Base-by-base conservation (phyloP, 1,140 invertebrate genomes). In the Micrasema minimum region DNA sequence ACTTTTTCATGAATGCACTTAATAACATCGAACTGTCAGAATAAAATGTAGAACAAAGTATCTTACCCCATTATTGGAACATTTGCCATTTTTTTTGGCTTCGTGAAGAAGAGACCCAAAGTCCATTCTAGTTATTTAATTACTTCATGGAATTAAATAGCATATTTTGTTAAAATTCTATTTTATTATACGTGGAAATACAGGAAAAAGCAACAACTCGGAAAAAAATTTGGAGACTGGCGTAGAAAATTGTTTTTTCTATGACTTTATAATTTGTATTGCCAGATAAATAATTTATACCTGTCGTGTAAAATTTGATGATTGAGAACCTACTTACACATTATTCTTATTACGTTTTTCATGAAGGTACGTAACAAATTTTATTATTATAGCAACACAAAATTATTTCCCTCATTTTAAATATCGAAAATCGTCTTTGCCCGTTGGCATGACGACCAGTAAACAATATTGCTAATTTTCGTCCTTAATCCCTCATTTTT, bases 81-180 rank as follows among this genome's bases (percentile, higher is more conserved):
- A 66, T 61, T 79, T 75, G 69, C 85, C 86, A 76, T 89, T 90
- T 77, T 87, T 86, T 72, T 90, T 86, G 2, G 89, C 89, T 38
- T 84, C 84, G 72, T 86, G 85, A 38, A 90, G 75, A 35, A 91
- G 72, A 18, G 84, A 82, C 35, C 87, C 85, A 75, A 90, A 91
- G 85, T 90, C 88, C 89, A 91, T 90, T 31, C 68, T 78, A 53
- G 14, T 26, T 46, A 22, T 26, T 64, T 16, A 64, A 51, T 31
- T 31, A 31, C 26, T 31, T 31, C 26, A 41, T 43, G 4, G 6
- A 6, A 5, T 26, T 64, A 64, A 59, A 41, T 53, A 67, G 23
- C 20, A 67, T 20, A 23, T 67, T 23, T 23, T 64, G 31, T 41
- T n/a, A 66, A 66, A 26, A 66, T 55, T 51, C 14, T 53, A n/a